Base-by-base conservation (phyloP, 1,140 invertebrate genomes). In the Acromyrmex heyeri region DNA sequence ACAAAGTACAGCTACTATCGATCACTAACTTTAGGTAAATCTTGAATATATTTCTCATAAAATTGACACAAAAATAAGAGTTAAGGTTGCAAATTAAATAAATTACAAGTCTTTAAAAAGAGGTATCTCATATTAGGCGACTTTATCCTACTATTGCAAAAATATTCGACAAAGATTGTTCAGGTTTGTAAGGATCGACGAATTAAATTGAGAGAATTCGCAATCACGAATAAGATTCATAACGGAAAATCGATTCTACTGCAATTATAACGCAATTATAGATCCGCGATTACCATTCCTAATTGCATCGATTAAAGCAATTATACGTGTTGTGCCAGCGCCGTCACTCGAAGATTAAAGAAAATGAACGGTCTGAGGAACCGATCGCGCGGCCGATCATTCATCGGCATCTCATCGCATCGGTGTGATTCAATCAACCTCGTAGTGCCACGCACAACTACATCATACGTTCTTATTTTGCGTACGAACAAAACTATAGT, bases 231-330 rank as follows among this genome's bases (percentile, higher is more conserved):
- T 14, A 64, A 21, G 70, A 72, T 65, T 16, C 14, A 7, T 12
- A n/a, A 27, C 12, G 16, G 21, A 30, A 81, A 85, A 86, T 73
- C 48, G 48, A 44, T 38, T 62, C 21, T 27, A 16, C 57, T 5
- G 73, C 81, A 59, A 86, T 89, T 88, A 73, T 48, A 81, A 38
- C 18, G 53, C 82, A 61, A 87, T 87, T 88, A 75, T 48, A 81
- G 72, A 78, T 79, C 50, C 57, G 18, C 69, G 59, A 90, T 85
- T 87, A 76, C 86, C 79, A 85, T 85, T 64, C 62, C 75, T 87
- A 87, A 89, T 87, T 89, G 77, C 72, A 53, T 75, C 65, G 72
- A 83, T 90, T 76, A 83, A 82, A 65, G 85, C 73, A 72, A 89
- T 90, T 90, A 89, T 53, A 72, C n/a, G 44, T 72, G 77, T 86